Conservation (phyloP, 2,888 invertebrate species). For the Mongoloraphidia duomilia region DNA sequence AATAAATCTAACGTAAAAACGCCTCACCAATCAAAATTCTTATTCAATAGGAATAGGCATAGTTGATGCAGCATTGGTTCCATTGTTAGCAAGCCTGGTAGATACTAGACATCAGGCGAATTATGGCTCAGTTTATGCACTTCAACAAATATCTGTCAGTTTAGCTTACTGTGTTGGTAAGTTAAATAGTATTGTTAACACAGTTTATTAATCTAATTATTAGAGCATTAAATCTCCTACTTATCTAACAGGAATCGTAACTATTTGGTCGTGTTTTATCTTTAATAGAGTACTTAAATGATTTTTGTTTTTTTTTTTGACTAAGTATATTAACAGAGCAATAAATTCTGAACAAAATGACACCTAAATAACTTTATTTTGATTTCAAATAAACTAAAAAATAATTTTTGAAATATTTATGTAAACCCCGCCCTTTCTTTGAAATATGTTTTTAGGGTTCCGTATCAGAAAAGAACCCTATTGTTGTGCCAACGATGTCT, state of each 20-base stretch:
- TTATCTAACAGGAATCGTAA: no score
- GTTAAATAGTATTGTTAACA: slow-evolving; percentile 4
- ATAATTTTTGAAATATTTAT: no score
- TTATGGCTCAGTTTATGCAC: slow-evolving; percentile 68
- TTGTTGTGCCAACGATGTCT: no score
- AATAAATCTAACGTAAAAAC: not conserved
- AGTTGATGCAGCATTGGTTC: slow-evolving; percentile 67
- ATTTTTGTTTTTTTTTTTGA: no score
- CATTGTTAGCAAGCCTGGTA: slow-evolving; percentile 59
- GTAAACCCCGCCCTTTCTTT: no score
- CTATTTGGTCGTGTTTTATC: not conserved
- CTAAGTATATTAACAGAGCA: no score
- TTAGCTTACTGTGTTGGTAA: slow-evolving; percentile 64
- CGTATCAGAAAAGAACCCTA: no score
- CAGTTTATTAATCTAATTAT: not conserved
- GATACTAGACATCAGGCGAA: slow-evolving; percentile 42
- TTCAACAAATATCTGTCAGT: slow-evolving; percentile 70
- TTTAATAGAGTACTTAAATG: not conserved
- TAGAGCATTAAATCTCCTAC: not conserved
- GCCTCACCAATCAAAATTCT: not conserved
- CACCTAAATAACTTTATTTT: no score
- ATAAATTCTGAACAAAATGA: no score
- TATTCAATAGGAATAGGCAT: slow-evolving; percentile 49
- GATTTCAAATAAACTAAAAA: no score
- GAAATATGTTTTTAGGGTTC: no score